phyloP scores from a whole-genome alignment of 2,888 invertebrate species.

The Omphaloscelis lunosa region DNA sequence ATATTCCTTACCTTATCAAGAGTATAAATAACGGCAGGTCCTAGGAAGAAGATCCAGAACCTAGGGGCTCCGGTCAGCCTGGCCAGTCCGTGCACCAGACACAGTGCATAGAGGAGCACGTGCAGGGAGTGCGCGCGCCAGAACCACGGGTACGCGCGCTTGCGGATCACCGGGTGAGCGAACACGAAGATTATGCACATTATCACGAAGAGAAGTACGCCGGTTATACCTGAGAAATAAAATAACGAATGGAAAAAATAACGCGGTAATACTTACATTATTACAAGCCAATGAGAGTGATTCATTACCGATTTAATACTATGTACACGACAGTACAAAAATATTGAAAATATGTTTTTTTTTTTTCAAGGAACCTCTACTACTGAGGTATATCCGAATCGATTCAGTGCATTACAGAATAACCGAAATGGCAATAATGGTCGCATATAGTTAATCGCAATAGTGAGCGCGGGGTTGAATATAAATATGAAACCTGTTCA shows the following conservation, averaged over 20 bases:
- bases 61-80: slow-evolving; percentile 97
- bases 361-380: too few species aligned
- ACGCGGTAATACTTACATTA: background rate
- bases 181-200: slow-evolving; percentile 99
- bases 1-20: slow-evolving; percentile 94
- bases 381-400: too few species aligned
- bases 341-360: too few species aligned
- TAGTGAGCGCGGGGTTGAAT: too few species aligned
- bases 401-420: too few species aligned
- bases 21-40: slow-evolving; percentile 96
- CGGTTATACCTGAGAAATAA: slow-evolving; percentile 93
- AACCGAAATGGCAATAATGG: too few species aligned
- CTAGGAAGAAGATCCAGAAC: slow-evolving; percentile 98
- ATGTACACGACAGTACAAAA: too few species aligned
- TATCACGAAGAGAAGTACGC: slow-evolving; percentile 96
- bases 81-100: slow-evolving; percentile 97
- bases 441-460: too few species aligned
- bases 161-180: slow-evolving; percentile 97
- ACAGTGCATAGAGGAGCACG: slow-evolving; percentile 95
- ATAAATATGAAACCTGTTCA: too few species aligned
- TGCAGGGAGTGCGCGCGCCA: slow-evolving; percentile 94
- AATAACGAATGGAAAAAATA: background rate
- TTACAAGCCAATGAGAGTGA: background rate
- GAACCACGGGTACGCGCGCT: slow-evolving; percentile 98
- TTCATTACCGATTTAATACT: too few species aligned